phyloP scores from a whole-genome alignment of 2,113 vertebrate genomes.

The Myiopsitta monachus region DNA sequence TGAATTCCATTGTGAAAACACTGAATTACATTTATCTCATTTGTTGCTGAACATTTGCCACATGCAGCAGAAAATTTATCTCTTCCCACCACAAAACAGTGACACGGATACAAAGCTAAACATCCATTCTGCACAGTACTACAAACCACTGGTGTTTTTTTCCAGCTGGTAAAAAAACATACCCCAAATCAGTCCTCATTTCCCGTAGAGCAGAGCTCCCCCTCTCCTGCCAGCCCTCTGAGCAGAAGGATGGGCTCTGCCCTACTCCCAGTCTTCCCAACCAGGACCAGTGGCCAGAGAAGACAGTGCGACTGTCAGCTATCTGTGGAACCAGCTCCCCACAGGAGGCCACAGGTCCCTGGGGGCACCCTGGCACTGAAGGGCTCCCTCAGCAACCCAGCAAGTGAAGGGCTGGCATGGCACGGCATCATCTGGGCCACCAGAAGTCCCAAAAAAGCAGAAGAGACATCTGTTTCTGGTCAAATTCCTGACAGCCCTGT shows the following conservation, averaged over 20 bases:
- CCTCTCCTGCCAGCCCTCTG: background rate
- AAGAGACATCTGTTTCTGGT: background rate
- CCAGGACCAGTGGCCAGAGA: background rate
- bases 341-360: background rate
- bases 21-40: background rate
- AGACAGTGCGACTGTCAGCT: fast-evolving
- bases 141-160: background rate
- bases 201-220: background rate
- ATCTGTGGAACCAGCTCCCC: background rate
- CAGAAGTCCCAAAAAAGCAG: background rate
- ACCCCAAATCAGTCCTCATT: background rate
- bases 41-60: background rate
- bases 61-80: background rate
- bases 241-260: background rate
- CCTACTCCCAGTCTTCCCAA: background rate
- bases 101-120: background rate
- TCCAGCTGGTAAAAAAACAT: background rate
- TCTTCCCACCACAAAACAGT: background rate
- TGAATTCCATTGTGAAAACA: background rate
- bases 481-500: background rate
- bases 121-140: background rate
- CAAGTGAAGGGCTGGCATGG: background rate
- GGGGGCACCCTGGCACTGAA: background rate
- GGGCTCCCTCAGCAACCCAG: background rate
- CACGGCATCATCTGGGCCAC: background rate